Percentiles rank a stretch among this genome's conserved stretches.
Conservation (phyloP, 2,888 invertebrate species). For the Yponomeuta plumbellus region DNA sequence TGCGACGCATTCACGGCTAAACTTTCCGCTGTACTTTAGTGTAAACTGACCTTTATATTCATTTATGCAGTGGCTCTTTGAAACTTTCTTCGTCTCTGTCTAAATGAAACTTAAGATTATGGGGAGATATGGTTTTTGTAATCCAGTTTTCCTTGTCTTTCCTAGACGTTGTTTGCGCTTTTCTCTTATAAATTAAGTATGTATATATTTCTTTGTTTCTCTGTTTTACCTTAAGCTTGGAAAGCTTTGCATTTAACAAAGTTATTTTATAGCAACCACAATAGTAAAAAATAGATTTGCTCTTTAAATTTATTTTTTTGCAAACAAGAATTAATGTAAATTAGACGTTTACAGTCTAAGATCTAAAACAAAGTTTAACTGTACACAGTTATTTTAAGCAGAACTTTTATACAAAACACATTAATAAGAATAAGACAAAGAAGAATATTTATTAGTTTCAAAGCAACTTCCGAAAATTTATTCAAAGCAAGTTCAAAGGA, state of each 20-base stretch:
- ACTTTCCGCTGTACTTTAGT: too few species aligned
- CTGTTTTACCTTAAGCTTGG: not conserved
- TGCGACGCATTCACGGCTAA: too few species aligned
- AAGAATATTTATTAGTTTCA: slow-evolving; percentile 9
- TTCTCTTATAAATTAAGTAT: not conserved
- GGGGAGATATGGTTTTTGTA: not conserved
- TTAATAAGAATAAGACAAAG: not conserved
- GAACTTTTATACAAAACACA: not conserved
- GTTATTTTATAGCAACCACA: too few species aligned
- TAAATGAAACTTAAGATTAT: slow-evolving; percentile 1
- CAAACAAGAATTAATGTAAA: too few species aligned
- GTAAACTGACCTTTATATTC: not conserved
- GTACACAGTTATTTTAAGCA: too few species aligned
- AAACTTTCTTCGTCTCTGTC: not conserved
- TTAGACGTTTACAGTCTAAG: too few species aligned
- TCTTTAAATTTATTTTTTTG: too few species aligned
- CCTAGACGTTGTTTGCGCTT: not conserved
- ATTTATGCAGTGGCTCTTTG: slow-evolving; percentile 3
- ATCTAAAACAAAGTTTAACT: too few species aligned
- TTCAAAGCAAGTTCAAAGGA: slow-evolving; percentile 12
- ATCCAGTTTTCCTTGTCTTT: not conserved
- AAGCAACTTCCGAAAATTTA: slow-evolving; percentile 6
- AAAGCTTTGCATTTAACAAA: too few species aligned
- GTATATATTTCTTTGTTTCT: not conserved
- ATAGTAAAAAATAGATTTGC: too few species aligned